These are phyloP conservation scores for Sciurus carolinensis DNA, from an alignment of 2,797 vertebrate genomes.

Conservation along the genomic window DNA sequence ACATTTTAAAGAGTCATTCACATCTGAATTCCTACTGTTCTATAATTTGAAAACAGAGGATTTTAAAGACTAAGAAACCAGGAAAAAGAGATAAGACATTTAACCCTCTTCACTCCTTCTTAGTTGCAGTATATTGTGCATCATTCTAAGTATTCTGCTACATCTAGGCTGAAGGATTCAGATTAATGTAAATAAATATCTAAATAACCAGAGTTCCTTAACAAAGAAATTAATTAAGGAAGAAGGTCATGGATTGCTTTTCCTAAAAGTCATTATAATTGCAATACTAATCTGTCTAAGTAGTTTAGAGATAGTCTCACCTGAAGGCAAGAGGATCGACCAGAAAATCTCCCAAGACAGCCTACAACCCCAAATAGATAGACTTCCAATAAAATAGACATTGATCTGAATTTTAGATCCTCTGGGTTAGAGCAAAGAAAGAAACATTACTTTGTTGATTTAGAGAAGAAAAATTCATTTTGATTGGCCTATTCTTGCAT, in stretches of 20 bases:
- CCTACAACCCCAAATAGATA: slow-evolving; percentile 39
- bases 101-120: not conserved
- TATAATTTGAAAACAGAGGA: not conserved
- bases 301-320: slow-evolving; percentile 67
- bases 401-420: slow-evolving; percentile 57
- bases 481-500: slow-evolving; percentile 68
- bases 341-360: slow-evolving; percentile 33
- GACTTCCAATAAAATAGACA: slow-evolving; percentile 65
- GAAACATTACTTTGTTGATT: slow-evolving; percentile 57
- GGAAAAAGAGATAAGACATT: not conserved
- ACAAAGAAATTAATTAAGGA: not conserved
- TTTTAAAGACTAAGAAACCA: not conserved
- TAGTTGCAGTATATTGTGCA: not conserved
- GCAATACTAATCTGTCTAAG: slow-evolving; percentile 48
- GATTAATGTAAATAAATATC: slow-evolving; percentile 46
- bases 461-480: slow-evolving; percentile 60
- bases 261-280: slow-evolving; percentile 58
- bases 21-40: not conserved
- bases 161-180: not conserved
- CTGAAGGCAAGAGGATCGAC: slow-evolving; percentile 51
- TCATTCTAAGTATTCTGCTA: not conserved
- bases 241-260: not conserved
- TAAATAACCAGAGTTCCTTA: slow-evolving; percentile 33
- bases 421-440: slow-evolving; percentile 49
- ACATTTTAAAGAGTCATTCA: slow-evolving; percentile 6